Conservation (phyloP, 2,113 vertebrate species). For the Onychostoma macrolepis region DNA sequence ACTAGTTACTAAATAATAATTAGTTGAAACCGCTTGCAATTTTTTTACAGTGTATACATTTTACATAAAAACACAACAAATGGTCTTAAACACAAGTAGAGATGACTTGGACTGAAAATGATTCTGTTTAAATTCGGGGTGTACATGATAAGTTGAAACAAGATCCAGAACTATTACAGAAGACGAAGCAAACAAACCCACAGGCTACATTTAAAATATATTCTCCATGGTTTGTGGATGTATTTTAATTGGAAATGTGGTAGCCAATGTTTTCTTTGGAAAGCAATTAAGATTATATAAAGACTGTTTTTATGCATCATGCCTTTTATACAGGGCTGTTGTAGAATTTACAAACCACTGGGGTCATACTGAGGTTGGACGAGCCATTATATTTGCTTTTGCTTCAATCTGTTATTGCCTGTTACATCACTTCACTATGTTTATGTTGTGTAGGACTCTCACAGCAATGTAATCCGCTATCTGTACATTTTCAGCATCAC, state of each 20-base stretch:
- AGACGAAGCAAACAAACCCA: constrained; percentile 52
- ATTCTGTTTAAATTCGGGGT: constrained; percentile 47
- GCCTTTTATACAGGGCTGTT: constrained; percentile 64
- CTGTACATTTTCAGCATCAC: not conserved
- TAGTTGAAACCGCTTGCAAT: too few relatives aligned
- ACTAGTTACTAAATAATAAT: too few relatives aligned
- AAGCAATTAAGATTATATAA: constrained; percentile 76
- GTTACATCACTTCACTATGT: not conserved
- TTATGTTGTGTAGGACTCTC: not conserved
- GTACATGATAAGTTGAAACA: constrained; percentile 64
- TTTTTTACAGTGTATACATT: too few relatives aligned
- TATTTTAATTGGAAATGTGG: constrained; percentile 80
- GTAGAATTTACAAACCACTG: constrained; percentile 59
- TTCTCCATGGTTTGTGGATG: constrained; percentile 67
- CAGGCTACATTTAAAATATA: constrained; percentile 70
- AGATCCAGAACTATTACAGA: constrained; percentile 65
- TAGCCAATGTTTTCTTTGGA: constrained; percentile 70
- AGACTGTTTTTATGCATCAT: constrained; percentile 56
- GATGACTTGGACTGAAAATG: not conserved
- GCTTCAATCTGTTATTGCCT: not conserved
- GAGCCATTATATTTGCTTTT: not conserved
- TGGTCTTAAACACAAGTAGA: not conserved
- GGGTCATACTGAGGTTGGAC: constrained; percentile 21
- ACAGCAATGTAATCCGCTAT: not conserved
- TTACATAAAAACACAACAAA: not conserved